Base-by-base conservation (phyloP, 2,797 vertebrate species). In the Scolopax rusticola region DNA sequence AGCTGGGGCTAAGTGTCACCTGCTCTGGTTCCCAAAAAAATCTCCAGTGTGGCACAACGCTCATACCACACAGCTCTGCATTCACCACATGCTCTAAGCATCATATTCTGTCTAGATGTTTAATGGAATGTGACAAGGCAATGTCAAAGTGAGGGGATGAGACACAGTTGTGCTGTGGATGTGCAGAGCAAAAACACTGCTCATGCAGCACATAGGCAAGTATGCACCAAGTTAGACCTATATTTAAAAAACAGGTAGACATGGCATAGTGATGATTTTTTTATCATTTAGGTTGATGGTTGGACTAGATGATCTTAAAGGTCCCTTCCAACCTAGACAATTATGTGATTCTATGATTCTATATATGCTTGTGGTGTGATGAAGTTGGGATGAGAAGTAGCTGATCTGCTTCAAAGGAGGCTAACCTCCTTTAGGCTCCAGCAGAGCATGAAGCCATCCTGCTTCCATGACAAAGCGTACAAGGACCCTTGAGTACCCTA, bases 1-100 rank as follows among this genome's bases (percentile, higher is more conserved):
- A 63, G 6, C 36, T 74, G 50, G 23, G 23, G 14, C 16, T 6
- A 12, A 38, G 30, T 30, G 20, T 30, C 43, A 16, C n/a, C 17
- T 61, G 7, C 7, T 50, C 14, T n/a, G 33, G 40, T 8, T 82
- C 45, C 61, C 27, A 36, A 54, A 25, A 65, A 54, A 25, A 65
- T 23, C 54, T 69, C 12, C 7, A 38, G 12, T 28, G 6, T 11
- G 15, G 32, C 33, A 85, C 59, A 50, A 53, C 32, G 12, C 28
- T 82, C 45, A 32, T 12, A 40, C 1, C 13, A 24, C 73, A 32
- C 5, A 0, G 0, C 15, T 78, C 50, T 71, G 43, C 18, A 33
- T 54, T 80, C 47, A 33, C 38, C 9, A 24, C 27, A 20, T 21
- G 2, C 20, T 63, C 32, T 67, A n/a, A 61, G 38, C 40, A 27